Conservation (phyloP, 1,140 invertebrate species). For the Lineus longissimus region DNA sequence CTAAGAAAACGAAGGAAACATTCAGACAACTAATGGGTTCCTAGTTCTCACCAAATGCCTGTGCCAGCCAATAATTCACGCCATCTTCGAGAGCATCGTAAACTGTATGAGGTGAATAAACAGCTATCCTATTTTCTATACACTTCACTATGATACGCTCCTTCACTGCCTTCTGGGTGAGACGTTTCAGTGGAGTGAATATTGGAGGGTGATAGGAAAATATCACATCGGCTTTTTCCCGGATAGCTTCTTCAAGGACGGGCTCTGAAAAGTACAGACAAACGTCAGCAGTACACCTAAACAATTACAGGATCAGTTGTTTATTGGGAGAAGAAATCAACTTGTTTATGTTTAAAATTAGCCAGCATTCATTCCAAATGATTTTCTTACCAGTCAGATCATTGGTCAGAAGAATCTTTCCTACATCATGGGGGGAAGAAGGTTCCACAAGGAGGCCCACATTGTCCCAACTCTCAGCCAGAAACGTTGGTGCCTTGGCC, state of each 20-base stretch:
- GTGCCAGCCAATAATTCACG: conserved; percentile 88
- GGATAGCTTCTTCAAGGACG: conserved; percentile 80
- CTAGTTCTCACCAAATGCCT: conserved; percentile 70
- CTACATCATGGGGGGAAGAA: conserved; percentile 50
- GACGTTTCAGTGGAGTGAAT: conserved; percentile 76
- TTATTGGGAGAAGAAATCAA: background rate
- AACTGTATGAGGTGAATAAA: conserved; percentile 90
- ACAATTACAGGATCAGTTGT: background rate
- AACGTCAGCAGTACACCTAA: background rate
- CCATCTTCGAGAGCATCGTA: conserved; percentile 80
- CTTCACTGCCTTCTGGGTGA: conserved; percentile 70
- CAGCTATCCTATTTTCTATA: conserved; percentile 77
- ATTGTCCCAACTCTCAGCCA: conserved; percentile 92
- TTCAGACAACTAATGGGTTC: too few relatives aligned
- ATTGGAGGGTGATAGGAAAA: conserved; percentile 95
- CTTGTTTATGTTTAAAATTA: too few relatives aligned
- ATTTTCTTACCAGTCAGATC: conserved; percentile 72
- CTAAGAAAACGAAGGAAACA: too few relatives aligned
- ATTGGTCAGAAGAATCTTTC: conserved; percentile 82
- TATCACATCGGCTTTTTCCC: conserved; percentile 69
- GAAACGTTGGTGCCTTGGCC: conserved; percentile 65
- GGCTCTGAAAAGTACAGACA: conserved; percentile 29
- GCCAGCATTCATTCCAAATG: conserved; percentile 71
- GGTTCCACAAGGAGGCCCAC: conserved; percentile 88
- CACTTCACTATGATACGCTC: conserved; percentile 77